phyloP scores from a whole-genome alignment of 2,113 vertebrate species.

The Eubucco bourcierii region DNA sequence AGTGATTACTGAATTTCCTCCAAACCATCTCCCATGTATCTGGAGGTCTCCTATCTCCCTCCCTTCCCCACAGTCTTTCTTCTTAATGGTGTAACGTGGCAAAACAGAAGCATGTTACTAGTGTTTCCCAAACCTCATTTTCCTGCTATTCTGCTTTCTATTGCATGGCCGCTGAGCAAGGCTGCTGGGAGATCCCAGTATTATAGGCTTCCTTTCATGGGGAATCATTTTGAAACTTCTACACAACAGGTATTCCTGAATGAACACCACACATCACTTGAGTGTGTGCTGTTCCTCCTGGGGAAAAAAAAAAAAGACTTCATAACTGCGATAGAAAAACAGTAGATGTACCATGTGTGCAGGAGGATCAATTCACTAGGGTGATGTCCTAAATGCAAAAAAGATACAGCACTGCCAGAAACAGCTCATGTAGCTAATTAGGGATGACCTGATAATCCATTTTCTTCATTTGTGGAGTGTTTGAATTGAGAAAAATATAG shows the following conservation, averaged over 20 bases:
- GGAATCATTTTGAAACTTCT: not conserved
- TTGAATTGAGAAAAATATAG: not conserved
- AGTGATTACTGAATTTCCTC: not conserved
- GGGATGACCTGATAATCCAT: not conserved
- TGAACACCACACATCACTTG: not conserved
- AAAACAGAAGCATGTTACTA: not conserved
- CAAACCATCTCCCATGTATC: not conserved
- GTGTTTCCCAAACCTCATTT: not conserved
- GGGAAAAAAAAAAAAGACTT: no score
- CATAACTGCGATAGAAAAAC: not conserved
- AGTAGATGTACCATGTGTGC: not conserved
- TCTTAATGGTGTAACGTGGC: not conserved
- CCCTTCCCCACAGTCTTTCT: not conserved
- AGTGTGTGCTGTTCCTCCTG: not conserved
- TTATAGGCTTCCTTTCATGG: rapidly evolving
- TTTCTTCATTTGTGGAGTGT: not conserved
- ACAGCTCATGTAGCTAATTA: not conserved
- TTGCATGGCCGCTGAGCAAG: rapidly evolving
- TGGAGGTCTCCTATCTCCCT: not conserved
- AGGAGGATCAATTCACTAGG: not conserved
- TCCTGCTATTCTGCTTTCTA: not conserved
- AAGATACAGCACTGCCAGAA: not conserved
- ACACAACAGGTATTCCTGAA: not conserved
- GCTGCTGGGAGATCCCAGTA: not conserved
- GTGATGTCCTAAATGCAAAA: not conserved